A percentile compares a stretch with the other conserved stretches of the same genome.
Evolutionary conservation across 2,113 vertebrate species (phyloP).

Genomic region (Epinephelus fuscoguttatus): DNA sequence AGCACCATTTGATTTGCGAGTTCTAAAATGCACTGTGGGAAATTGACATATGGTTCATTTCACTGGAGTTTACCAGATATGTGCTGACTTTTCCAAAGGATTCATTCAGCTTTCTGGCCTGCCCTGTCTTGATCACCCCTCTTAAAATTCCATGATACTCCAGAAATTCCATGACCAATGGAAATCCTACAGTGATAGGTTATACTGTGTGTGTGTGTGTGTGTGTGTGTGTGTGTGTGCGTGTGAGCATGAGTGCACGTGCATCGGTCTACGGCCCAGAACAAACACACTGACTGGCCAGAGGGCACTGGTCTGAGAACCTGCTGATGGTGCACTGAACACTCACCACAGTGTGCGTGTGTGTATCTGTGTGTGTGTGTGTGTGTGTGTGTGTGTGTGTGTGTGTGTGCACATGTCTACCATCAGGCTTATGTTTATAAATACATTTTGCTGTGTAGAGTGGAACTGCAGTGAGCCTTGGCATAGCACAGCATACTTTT

Average conservation of each 20-base stretch:
- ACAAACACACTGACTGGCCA: constrained; percentile 73
- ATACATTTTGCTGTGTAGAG: constrained; percentile 87
- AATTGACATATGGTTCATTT: background rate
- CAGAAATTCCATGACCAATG: constrained; percentile 16
- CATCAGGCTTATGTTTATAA: constrained; percentile 82
- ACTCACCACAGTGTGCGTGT: constrained; percentile 27
- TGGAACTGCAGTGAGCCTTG: constrained; percentile 79
- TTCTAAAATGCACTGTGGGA: background rate
- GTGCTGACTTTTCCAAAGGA: background rate
- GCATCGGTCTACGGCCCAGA: constrained; percentile 53
- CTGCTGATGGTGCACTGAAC: constrained; percentile 78
- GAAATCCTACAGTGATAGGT: background rate
- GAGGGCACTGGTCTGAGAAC: constrained; percentile 44
- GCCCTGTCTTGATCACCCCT: background rate
- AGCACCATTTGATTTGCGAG: background rate
- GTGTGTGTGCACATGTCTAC: constrained; percentile 46
- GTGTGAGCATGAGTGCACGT: background rate
- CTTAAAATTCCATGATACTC: background rate
- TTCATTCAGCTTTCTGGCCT: background rate
- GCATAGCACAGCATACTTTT: constrained; percentile 66
- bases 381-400: constrained; percentile 15
- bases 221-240: constrained; percentile 16
- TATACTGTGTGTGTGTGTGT: constrained; percentile 12
- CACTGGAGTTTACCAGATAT: background rate
- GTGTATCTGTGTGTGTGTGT: constrained; percentile 34